Evolutionary conservation across 37 sponge, comb jelly and placozoan species (phyloP), one percentile per base, ranked within the genome.

Genomic region (Tethya wilhelma): DNA sequence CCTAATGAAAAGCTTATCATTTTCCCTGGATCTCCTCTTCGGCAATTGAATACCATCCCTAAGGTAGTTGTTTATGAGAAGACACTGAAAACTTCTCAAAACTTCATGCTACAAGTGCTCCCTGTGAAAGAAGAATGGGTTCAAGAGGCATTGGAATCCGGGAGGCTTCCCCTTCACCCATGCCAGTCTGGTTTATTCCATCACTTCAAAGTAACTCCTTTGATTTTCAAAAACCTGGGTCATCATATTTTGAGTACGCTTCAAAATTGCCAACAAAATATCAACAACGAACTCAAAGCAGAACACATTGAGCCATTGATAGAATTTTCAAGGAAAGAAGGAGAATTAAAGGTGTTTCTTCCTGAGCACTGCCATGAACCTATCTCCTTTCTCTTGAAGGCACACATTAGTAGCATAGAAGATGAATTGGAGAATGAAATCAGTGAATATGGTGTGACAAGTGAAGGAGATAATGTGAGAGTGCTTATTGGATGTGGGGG

Each of bases 81-180:
- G 44, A 89, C 80, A 0, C 75, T 89, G 44, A 83, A 73, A 40
- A 89, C 90, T 4, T 79, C 84, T 23, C 74, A 77, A 58, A 74
- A 89, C 29, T 89, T 83, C 39, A 69, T 89, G 0, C 64, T 82
- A 4, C 74, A 83, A 34, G 80, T 79, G 28, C 5, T 79, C 6
- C 72, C 79, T 23, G 90, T 89, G 7, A 63, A 78, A n/a, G 56
- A 78, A 53, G 84, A 89, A 32, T 89, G 90, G 90, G 45, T 89
- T 22, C 28, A 80, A 37, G 74, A 89, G 78, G 90, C 90, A 12
- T 23, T 89, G 28, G 38, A 46, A 1, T 22, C 38, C 34, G 79
- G 75, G 0, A 69, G 29, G 62, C 44, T 87, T 22, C 38, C 31
- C 28, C 20, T 25, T n/a, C 40, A 87, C 53, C 88, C 81, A 55